These are phyloP conservation scores for Lepisosteus osseus DNA, from an alignment of 2,113 vertebrate genomes.

Conservation along the genomic window DNA sequence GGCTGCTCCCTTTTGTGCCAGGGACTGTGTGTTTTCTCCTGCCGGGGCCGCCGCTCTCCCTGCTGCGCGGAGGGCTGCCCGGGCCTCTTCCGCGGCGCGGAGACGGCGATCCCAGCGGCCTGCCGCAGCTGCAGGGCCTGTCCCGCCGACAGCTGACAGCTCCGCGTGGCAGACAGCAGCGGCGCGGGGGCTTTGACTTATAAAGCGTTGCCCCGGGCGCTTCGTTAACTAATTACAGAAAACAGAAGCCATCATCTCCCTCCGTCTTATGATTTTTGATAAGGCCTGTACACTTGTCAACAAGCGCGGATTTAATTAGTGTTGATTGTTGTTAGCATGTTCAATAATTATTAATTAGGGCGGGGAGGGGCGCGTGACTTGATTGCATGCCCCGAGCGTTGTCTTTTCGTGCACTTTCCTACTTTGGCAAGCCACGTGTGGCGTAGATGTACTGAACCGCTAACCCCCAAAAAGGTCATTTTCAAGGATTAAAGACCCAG, in stretches of 20 bases:
- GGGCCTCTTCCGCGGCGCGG: too few species aligned
- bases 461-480: slow-evolving; percentile 24
- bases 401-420: slow-evolving; percentile 64
- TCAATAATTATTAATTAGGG: slow-evolving; percentile 86
- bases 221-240: slow-evolving; percentile 79
- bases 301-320: slow-evolving; percentile 89
- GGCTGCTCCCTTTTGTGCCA: too few species aligned
- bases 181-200: slow-evolving; percentile 40
- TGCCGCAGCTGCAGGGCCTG: slow-evolving; percentile 30
- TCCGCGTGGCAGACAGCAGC: slow-evolving; percentile 29
- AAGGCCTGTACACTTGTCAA: slow-evolving; percentile 79
- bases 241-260: slow-evolving; percentile 60
- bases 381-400: slow-evolving; percentile 68
- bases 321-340: slow-evolving; percentile 83
- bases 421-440: slow-evolving; percentile 62
- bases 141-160: slow-evolving; percentile 36
- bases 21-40: too few species aligned
- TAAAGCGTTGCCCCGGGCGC: slow-evolving; percentile 63
- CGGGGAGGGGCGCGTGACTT: slow-evolving; percentile 67
- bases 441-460: slow-evolving; percentile 41
- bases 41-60: too few species aligned
- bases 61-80: too few species aligned
- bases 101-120: too few species aligned
- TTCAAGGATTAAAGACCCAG: too few species aligned
- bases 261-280: slow-evolving; percentile 67